Evolutionary conservation across 2,113 vertebrate genomes (phyloP).

Genomic region (human (Homo sapiens)): DNA sequence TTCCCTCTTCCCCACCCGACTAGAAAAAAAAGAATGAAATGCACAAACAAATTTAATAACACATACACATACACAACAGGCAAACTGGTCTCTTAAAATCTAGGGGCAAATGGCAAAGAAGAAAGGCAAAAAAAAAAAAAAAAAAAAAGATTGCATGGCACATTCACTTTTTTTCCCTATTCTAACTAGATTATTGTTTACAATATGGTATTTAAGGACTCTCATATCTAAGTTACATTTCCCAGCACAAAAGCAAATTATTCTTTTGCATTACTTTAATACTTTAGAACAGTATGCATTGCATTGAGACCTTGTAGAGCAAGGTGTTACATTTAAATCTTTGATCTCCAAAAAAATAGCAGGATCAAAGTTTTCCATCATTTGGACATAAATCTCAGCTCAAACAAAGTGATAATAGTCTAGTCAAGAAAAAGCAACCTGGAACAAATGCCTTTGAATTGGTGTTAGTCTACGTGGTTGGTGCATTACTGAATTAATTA

Average conservation of each 20-base stretch:
- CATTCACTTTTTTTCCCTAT: neutral
- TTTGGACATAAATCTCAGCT: slow-evolving; percentile 76
- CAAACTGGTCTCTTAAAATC: neutral
- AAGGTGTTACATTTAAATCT: slow-evolving; percentile 71
- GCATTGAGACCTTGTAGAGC: slow-evolving; percentile 56
- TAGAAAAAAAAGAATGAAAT: slow-evolving; percentile 32
- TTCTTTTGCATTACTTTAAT: slow-evolving; percentile 11
- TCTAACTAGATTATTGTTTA: neutral
- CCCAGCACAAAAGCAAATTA: neutral
- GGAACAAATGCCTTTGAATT: slow-evolving; percentile 81
- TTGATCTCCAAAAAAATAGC: slow-evolving; percentile 78
- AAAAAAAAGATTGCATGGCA: neutral
- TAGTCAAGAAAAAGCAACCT: slow-evolving; percentile 71
- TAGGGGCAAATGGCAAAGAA: neutral
- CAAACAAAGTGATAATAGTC: slow-evolving; percentile 80
- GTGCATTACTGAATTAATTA: slow-evolving; percentile 79
- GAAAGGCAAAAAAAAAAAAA: neutral
- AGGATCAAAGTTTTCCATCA: slow-evolving; percentile 80
- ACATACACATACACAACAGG: neutral
- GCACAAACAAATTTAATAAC: neutral
- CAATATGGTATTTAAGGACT: neutral
- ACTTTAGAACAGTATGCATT: slow-evolving; percentile 54
- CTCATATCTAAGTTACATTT: slow-evolving; percentile 48
- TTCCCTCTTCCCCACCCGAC: neutral
- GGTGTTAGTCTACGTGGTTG: slow-evolving; percentile 65